Percentiles rank a stretch among this genome's conserved stretches.
These are phyloP conservation scores for Mesorhabditis sp. DNA, from an alignment of 2,888 invertebrate genomes.

Conservation along the genomic window DNA sequence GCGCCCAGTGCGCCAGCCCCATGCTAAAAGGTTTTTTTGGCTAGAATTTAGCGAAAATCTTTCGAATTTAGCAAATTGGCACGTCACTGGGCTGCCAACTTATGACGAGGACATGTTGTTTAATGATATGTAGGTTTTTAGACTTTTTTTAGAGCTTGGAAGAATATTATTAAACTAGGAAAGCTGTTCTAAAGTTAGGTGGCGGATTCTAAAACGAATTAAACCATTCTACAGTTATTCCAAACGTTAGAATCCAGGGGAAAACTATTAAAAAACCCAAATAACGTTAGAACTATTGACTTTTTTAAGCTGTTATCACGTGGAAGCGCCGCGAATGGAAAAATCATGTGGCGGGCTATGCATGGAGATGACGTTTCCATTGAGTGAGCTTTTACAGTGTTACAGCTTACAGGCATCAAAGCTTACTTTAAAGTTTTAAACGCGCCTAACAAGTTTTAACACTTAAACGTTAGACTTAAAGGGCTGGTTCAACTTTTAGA, in stretches of 20 bases:
- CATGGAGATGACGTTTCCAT: slow-evolving; percentile 6
- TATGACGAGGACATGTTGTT: neutral
- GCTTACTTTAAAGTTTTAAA: no score
- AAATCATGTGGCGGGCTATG: neutral
- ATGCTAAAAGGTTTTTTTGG: slow-evolving; percentile 2
- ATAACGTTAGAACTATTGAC: no score
- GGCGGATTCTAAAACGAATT: neutral
- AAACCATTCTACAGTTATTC: neutral
- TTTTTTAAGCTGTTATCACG: neutral
- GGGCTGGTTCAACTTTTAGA: no score
- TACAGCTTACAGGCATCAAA: no score
- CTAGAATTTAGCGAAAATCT: neutral
- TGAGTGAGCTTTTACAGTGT: neutral
- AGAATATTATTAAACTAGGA: no score
- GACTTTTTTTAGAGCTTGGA: no score
- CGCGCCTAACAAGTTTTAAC: no score
- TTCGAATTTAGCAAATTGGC: slow-evolving; percentile 4
- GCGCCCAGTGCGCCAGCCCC: neutral
- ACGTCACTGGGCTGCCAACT: slow-evolving; percentile 2
- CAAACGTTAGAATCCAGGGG: no score
- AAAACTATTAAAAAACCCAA: no score
- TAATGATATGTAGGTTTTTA: neutral
- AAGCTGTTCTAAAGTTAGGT: no score
- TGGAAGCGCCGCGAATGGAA: neutral
- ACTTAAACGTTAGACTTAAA: no score